Evolutionary conservation across 2,888 invertebrate genomes (phyloP).

Genomic region (Adela reaumurella): DNA sequence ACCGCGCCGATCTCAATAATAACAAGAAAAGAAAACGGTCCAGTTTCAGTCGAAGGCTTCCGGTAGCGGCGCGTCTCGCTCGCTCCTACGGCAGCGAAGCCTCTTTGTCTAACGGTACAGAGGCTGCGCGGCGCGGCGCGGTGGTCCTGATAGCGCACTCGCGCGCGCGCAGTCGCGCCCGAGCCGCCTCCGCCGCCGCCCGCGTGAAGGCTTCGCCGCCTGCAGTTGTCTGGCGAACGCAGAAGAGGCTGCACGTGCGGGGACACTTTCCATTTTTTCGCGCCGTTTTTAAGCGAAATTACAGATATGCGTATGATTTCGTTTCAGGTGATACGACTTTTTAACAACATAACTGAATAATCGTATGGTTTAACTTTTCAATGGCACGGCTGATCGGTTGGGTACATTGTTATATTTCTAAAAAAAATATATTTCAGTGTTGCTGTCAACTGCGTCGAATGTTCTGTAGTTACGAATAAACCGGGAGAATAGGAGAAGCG

Average conservation of each 20-base stretch:
- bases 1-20: constrained; percentile 54
- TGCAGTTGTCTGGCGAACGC: constrained; percentile 9
- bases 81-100: constrained; percentile 28
- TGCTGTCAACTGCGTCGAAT: no score
- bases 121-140: constrained; percentile 23
- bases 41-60: constrained; percentile 54
- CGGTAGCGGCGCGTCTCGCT: constrained; percentile 47
- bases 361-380: no score
- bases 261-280: constrained; percentile 14
- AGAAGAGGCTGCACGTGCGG: background rate
- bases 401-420: no score
- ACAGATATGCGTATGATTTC: no score
- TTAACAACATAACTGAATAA: no score
- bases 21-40: constrained; percentile 59
- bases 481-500: no score
- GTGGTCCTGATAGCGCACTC: constrained; percentile 44
- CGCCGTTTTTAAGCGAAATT: constrained; percentile 28
- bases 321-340: no score
- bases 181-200: constrained; percentile 35
- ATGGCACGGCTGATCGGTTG: no score
- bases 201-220: constrained; percentile 13
- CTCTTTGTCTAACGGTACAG: constrained; percentile 50
- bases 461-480: no score
- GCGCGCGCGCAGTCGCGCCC: constrained; percentile 32
- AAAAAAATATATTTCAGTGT: no score